Evolutionary conservation across 2,113 vertebrate genomes (phyloP), one percentile per base, ranked within the genome.

Genomic region (Anarhynchus alexandrinus): DNA sequence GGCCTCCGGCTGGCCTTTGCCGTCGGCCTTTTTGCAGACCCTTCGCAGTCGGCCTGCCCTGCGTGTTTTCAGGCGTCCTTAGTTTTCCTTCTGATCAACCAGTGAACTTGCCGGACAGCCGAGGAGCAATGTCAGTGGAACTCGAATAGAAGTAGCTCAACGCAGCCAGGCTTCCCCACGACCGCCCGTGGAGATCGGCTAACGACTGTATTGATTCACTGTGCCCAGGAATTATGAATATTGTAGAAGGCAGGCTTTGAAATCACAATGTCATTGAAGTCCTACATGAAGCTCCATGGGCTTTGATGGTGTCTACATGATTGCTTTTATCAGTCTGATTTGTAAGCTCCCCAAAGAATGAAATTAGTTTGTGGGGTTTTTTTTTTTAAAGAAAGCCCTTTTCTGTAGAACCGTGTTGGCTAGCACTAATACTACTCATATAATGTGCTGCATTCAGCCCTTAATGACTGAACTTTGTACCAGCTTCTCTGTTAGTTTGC

Each of bases 191-290:
- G 16, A 22, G 29, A 25, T 1, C 1, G 7, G 13, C 78, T 17
- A 22, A 5, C 12, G n/a, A 10, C 59, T 9, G 17, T 6, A 6
- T 4, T 10, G 43, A 11, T 30, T 17, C 38, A 3, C n/a, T 27
- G 20, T 1, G 0, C 40, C 32, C 7, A 36, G 49, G 23, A n/a
- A 25, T 43, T 5, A 2, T 0, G 1, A 26, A 20, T 40, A 4
- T 5, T 22, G 34, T 10, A 29, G 74, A 36, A 89, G 19, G n/a
- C 40, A 30, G 47, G 62, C 25, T 52, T 69, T 45, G 32, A 74
- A 84, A 64, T 12, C 14, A 6, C 36, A 43, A 21, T 3, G 4
- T 8, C 12, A 5, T 3, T 22, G 27, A 45, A 86, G 40, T 21
- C 17, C 65, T 58, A 12, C 11, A 1, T 12, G 40, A 82, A 57